These are phyloP conservation scores for Conops quadrifasciatus DNA, from an alignment of 2,888 invertebrate genomes.

Conservation along the genomic window DNA sequence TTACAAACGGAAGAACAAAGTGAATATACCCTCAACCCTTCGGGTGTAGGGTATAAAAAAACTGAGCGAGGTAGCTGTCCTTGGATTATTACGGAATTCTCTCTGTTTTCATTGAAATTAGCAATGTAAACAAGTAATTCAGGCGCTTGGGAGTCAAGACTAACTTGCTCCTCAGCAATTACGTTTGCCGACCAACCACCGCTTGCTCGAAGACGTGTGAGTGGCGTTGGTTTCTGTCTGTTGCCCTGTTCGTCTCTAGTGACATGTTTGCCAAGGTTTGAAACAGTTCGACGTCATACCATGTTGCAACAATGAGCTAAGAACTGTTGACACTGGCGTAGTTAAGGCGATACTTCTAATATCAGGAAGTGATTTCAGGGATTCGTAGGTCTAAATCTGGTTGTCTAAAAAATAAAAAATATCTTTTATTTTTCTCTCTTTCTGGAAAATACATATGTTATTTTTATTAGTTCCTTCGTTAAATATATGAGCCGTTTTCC, in stretches of 20 bases:
- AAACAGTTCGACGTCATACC: too few relatives aligned
- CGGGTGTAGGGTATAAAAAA: background rate
- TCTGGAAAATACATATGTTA: too few relatives aligned
- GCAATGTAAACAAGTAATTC: background rate
- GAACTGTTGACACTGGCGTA: background rate
- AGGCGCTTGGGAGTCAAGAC: too few relatives aligned
- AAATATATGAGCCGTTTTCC: too few relatives aligned
- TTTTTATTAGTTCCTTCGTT: too few relatives aligned
- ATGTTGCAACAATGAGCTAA: background rate
- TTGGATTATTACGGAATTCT: background rate
- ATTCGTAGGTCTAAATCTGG: background rate
- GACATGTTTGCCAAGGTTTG: constrained; percentile 3
- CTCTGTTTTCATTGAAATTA: background rate
- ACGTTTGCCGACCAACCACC: constrained; percentile 14
- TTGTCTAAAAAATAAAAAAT: background rate
- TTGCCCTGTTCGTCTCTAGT: background rate
- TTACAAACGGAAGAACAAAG: too few relatives aligned
- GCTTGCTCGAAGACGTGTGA: constrained; percentile 1
- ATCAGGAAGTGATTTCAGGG: background rate
- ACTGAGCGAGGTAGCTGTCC: background rate
- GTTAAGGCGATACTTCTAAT: background rate
- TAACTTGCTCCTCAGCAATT: background rate
- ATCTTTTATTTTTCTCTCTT: too few relatives aligned
- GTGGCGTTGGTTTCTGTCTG: constrained; percentile 4
- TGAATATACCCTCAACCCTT: too few relatives aligned